Base-by-base conservation (phyloP, 2,888 invertebrate genomes). In the Epistrophe eligans region DNA sequence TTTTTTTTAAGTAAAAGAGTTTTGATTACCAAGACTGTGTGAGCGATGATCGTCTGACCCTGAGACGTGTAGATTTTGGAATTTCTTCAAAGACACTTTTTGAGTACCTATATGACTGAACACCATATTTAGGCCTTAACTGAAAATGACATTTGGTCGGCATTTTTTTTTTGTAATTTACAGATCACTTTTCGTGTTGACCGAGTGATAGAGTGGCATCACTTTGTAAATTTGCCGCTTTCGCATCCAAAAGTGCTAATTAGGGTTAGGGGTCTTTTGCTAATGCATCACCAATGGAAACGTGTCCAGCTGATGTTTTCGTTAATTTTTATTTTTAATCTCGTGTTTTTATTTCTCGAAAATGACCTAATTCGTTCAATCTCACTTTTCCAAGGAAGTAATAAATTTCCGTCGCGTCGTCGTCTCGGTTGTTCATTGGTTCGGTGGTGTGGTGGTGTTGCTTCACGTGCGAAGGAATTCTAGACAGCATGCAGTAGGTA, bases 181-280 rank as follows among this genome's bases (percentile, higher is more conserved):
- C 71, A 79, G 60, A 64, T 57, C 43, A 58, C 32, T 62, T 43
- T 43, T 45, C 19, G 52, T 85, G 70, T 74, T 81, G 81, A 73
- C 70, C 73, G 43, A 81, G 55, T 71, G 76, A 84, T 72, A 52
- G 79, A 79, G 76, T 67, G 76, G 73, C 40, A 74, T 70, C 24
- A 43, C 79, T 81, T 67, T 66, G 32, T 70, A 28, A 74, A 52
- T 71, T n/a, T 38, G 77, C 85, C 85, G 81, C 84, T 55, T 62
- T 74, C 70, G 73, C 73, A 77, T 52, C 62, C 3, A 40, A 81
- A 71, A 28, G 85, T 85, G 85, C 85, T 85, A 85, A 85, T 85
- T 85, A 81, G 77, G 81, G 81, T 73, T 19, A 55, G 48, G 32
- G 45, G 35, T 58, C 43, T 40, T 57, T 9, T 4, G 7, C 24